phyloP scores from a whole-genome alignment of 2,797 vertebrate species.

The Channallabes apus region DNA sequence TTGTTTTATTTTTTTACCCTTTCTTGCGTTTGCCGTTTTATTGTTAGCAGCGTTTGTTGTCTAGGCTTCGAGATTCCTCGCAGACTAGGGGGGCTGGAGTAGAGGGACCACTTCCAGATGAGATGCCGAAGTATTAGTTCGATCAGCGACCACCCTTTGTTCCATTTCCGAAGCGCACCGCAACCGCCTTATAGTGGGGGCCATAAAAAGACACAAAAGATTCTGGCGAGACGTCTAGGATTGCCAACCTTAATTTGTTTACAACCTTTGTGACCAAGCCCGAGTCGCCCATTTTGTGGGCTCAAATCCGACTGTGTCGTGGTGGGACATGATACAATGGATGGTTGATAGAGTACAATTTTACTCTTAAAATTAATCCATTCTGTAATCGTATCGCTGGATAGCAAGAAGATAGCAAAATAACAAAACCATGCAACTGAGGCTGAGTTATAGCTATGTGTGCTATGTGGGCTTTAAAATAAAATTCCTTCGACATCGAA shows the following conservation, averaged over 20 bases:
- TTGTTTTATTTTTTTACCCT: constrained; percentile 46
- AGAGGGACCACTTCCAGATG: constrained; percentile 62
- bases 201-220: constrained; percentile 67
- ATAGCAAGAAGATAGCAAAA: neutral
- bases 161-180: constrained; percentile 69
- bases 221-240: constrained; percentile 79
- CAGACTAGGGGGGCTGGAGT: constrained; percentile 52
- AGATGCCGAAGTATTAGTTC: constrained; percentile 63
- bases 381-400: neutral
- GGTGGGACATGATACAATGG: constrained; percentile 67
- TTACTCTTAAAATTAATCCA: constrained; percentile 39
- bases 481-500: neutral
- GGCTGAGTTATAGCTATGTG: neutral
- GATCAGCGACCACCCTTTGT: constrained; percentile 76
- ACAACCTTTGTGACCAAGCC: constrained; percentile 61
- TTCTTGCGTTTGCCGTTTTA: constrained; percentile 63
- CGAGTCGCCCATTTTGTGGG: constrained; percentile 59
- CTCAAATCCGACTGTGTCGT: constrained; percentile 73
- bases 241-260: constrained; percentile 72
- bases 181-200: constrained; percentile 65
- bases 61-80: constrained; percentile 58
- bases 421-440: neutral
- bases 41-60: constrained; percentile 65
- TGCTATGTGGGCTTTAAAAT: neutral
- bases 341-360: constrained; percentile 62